Evolutionary conservation across 2,797 vertebrate genomes (phyloP).

Genomic region (Thalassophryne amazonica): DNA sequence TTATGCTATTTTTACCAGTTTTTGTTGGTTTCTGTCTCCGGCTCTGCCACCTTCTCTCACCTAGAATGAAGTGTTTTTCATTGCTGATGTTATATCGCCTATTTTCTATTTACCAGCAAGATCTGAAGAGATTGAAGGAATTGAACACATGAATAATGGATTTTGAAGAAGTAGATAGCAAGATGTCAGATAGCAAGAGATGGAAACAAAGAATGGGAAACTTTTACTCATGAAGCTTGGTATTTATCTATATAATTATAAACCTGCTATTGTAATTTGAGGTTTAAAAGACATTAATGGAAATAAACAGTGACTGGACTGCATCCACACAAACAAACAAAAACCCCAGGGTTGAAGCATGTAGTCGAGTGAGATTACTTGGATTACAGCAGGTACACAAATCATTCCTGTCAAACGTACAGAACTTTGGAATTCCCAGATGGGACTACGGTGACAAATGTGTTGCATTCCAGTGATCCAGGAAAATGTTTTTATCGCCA

Average conservation of each 20-base stretch:
- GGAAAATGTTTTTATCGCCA: not conserved
- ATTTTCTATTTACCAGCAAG: slow-evolving; percentile 53
- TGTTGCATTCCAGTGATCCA: slow-evolving; percentile 2
- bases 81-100: slow-evolving; percentile 60
- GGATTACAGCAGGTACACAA: not conserved
- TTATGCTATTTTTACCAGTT: slow-evolving; percentile 65
- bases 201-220: too few relatives aligned
- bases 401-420: slow-evolving; percentile 2
- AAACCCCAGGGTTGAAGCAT: too few relatives aligned
- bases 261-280: too few relatives aligned
- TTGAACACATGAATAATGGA: too few relatives aligned
- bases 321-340: too few relatives aligned
- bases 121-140: slow-evolving; percentile 2
- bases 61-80: slow-evolving; percentile 58
- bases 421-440: slow-evolving; percentile 6
- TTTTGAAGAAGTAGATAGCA: too few relatives aligned
- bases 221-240: too few relatives aligned
- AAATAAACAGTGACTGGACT: too few relatives aligned
- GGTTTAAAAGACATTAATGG: too few relatives aligned
- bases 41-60: not conserved
- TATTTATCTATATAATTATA: too few relatives aligned
- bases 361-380: too few relatives aligned
- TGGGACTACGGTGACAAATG: not conserved
- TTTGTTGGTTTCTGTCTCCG: slow-evolving; percentile 29
- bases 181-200: too few relatives aligned